phyloP scores from a whole-genome alignment of 2,797 vertebrate species.

The Sebastes glaucus region DNA sequence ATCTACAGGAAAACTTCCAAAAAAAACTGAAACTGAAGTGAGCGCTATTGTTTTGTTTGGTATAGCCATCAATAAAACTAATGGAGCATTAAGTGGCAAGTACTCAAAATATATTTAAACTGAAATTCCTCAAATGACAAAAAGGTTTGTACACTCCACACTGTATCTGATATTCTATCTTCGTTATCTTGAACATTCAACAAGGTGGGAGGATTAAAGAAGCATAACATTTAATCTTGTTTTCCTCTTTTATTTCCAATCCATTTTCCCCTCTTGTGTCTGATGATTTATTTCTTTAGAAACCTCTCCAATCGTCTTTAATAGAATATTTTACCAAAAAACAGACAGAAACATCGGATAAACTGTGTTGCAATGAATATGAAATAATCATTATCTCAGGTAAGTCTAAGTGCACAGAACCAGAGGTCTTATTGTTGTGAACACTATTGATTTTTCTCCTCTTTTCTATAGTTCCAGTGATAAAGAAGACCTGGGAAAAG shows the following conservation, averaged over 20 bases:
- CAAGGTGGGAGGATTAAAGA: background rate
- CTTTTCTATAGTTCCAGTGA: slow-evolving; percentile 88
- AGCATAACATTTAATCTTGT: background rate
- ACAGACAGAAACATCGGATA: background rate
- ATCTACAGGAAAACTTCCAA: background rate
- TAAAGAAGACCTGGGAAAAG: slow-evolving; percentile 95
- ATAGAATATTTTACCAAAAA: slow-evolving; percentile 5
- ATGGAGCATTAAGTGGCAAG: background rate
- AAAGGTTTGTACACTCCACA: background rate
- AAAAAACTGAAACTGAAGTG: background rate
- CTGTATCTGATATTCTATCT: background rate
- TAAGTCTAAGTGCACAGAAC: background rate
- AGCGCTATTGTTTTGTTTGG: background rate
- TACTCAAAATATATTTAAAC: background rate
- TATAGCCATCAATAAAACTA: background rate
- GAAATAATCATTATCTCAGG: background rate
- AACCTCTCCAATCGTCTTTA: background rate
- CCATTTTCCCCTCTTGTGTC: background rate
- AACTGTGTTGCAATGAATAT: background rate
- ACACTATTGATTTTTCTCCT: slow-evolving; percentile 24
- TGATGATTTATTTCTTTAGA: background rate
- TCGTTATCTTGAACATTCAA: background rate
- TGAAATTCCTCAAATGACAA: background rate
- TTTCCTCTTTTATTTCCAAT: background rate
- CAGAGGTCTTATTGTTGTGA: slow-evolving; percentile 20